Percentiles rank a stretch among this genome's conserved stretches.
Conservation (phyloP, 30 jellyfish, hydroid and myxozoan species). For the Catostylus mosaicus region DNA sequence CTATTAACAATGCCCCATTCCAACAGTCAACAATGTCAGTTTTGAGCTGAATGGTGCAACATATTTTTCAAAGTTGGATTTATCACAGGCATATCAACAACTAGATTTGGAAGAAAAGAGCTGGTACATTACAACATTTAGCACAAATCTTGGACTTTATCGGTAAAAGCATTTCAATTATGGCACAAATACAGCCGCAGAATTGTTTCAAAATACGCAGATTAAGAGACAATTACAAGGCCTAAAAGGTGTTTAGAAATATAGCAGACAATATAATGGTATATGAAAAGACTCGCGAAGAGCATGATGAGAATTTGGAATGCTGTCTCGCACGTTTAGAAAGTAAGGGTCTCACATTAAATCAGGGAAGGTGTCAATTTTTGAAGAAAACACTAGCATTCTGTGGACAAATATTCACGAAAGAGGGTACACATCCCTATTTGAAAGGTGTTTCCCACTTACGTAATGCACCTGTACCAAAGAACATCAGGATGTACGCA, state of each 20-base stretch:
- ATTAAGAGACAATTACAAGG: no score
- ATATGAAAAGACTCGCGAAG: no score
- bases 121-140: constrained; percentile 21
- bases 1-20: constrained; percentile 2
- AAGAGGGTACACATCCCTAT: constrained; percentile 24
- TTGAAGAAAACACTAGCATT: constrained; percentile 9
- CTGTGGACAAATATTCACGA: constrained; percentile 29
- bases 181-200: constrained; percentile 14
- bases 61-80: not conserved
- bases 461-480: constrained; percentile 19
- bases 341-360: constrained; percentile 10
- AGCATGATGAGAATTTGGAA: no score
- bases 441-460: constrained; percentile 15
- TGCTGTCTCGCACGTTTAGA: no score
- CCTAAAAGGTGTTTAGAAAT: no score
- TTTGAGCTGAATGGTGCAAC: constrained; percentile 1
- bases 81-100: constrained; percentile 9
- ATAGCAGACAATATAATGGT: no score
- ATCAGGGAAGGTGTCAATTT: constrained; percentile 6
- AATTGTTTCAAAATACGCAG: constrained; percentile 9
- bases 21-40: not conserved
- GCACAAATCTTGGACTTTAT: constrained; percentile 1
- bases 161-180: not conserved
- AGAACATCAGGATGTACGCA: constrained; percentile 27
- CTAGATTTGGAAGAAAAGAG: not conserved